Conservation (phyloP, 2,888 invertebrate species). For the Phyllotreta cruciferae region DNA sequence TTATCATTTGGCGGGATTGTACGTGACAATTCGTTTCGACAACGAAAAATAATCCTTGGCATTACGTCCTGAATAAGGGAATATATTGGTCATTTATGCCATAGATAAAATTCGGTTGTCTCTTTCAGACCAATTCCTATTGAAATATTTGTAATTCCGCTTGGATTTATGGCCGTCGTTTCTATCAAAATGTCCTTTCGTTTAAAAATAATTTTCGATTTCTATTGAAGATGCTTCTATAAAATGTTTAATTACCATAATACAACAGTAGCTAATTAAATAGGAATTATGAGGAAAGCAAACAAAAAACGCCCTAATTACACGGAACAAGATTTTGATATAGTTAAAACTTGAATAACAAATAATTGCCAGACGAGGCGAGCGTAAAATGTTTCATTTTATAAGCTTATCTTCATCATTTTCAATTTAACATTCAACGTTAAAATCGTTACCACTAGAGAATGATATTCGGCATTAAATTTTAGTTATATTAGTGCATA, state of each 20-base stretch:
- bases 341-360: no score
- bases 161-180: slow-evolving; percentile 29
- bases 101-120: slow-evolving; percentile 36
- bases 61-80: slow-evolving; percentile 27
- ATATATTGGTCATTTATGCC: slow-evolving; percentile 36
- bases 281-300: no score
- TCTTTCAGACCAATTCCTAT: slow-evolving; percentile 34
- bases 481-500: slow-evolving; percentile 36
- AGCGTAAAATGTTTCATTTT: slow-evolving; percentile 9
- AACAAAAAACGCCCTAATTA: no score
- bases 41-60: slow-evolving; percentile 24
- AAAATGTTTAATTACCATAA: no score
- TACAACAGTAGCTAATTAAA: no score
- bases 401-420: slow-evolving; percentile 13
- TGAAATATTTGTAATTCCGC: slow-evolving; percentile 37
- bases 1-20: no score
- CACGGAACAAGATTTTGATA: no score
- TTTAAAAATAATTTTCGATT: no score
- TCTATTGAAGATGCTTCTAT: no score
- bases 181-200: slow-evolving; percentile 26
- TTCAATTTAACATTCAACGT: slow-evolving; percentile 13
- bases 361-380: no score
- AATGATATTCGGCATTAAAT: slow-evolving; percentile 17
- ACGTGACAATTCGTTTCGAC: slow-evolving; percentile 13
- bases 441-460: slow-evolving; percentile 18